Evolutionary conservation across 1,140 invertebrate species (phyloP).

Genomic region (Zaprionus ornatus): DNA sequence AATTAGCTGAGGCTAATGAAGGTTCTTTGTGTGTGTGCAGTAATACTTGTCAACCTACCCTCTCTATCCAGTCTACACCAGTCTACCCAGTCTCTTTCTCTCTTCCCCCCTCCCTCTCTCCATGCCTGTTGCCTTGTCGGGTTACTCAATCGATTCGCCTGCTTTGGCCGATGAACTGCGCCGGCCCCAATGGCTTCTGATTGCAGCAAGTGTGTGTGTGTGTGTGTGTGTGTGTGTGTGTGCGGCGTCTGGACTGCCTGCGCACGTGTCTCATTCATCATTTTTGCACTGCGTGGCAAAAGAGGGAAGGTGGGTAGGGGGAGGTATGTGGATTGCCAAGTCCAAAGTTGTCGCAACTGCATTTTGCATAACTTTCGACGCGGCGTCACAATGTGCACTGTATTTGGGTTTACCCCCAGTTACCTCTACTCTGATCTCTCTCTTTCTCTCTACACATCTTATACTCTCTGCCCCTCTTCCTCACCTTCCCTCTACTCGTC

Average conservation of each 20-base stretch:
- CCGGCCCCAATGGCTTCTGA: conserved; percentile 49
- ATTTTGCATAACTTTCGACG: conserved; percentile 30
- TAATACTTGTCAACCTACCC: not conserved
- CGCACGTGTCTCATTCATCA: conserved; percentile 52
- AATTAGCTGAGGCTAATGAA: conserved; percentile 32
- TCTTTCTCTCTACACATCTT: not conserved
- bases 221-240: not conserved
- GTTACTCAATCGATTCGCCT: conserved; percentile 45
- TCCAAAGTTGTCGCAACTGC: conserved; percentile 33
- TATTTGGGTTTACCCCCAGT: not conserved
- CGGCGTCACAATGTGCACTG: not conserved
- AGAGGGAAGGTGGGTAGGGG: too few species aligned
- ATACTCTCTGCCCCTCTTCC: conserved; percentile 10
- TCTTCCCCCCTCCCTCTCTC: not conserved
- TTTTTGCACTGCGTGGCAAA: not conserved
- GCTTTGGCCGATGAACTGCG: conserved; percentile 46
- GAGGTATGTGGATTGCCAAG: not conserved
- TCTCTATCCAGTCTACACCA: not conserved
- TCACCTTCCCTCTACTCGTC: not conserved
- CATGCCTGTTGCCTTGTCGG: not conserved
- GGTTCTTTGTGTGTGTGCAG: not conserved
- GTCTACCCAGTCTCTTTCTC: not conserved
- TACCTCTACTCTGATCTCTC: not conserved
- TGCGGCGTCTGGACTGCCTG: conserved; percentile 3
- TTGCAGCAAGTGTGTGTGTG: conserved; percentile 6